Evolutionary conservation across 2,888 invertebrate species (phyloP).

Genomic region (Rhorus exstirpatorius): DNA sequence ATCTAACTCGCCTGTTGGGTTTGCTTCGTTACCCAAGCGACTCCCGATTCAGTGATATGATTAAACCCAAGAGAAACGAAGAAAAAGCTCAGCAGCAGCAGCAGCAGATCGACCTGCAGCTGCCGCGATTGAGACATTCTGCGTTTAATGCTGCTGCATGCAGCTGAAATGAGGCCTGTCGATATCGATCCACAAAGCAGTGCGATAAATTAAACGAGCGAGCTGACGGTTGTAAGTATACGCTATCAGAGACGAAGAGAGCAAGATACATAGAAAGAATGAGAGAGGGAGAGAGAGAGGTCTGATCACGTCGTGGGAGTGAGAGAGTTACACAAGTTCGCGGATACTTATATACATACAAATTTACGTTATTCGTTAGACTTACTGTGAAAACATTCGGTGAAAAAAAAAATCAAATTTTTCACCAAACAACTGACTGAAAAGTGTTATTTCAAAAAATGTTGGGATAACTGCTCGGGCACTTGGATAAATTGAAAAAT

Average conservation of each 20-base stretch:
- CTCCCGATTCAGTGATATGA: conserved; percentile 32
- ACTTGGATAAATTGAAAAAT: too few species aligned
- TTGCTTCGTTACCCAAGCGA: conserved; percentile 19
- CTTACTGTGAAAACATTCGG: too few species aligned
- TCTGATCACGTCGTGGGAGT: conserved; percentile 8
- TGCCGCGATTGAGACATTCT: conserved; percentile 61
- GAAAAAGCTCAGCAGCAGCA: conserved; percentile 3
- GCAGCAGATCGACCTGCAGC: conserved; percentile 7
- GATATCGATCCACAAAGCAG: conserved; percentile 58
- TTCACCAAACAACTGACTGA: too few species aligned
- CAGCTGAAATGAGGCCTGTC: conserved; percentile 48
- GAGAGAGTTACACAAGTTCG: conserved; percentile 1
- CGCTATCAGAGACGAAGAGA: conserved; percentile 33
- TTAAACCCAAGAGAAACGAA: conserved; percentile 8
- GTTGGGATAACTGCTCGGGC: too few species aligned
- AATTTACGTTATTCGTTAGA: not conserved
- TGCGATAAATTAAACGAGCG: conserved; percentile 50
- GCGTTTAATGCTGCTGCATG: conserved; percentile 24
- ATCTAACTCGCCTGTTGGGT: conserved; percentile 17
- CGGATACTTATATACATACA: too few species aligned
- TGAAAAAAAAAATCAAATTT: too few species aligned
- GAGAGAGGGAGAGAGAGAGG: not conserved
- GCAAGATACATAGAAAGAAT: not conserved
- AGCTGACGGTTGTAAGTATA: conserved; percentile 37
- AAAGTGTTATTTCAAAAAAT: too few species aligned